These are phyloP conservation scores for Volucella zonaria DNA, from an alignment of 2,888 invertebrate genomes.

Conservation along the genomic window DNA sequence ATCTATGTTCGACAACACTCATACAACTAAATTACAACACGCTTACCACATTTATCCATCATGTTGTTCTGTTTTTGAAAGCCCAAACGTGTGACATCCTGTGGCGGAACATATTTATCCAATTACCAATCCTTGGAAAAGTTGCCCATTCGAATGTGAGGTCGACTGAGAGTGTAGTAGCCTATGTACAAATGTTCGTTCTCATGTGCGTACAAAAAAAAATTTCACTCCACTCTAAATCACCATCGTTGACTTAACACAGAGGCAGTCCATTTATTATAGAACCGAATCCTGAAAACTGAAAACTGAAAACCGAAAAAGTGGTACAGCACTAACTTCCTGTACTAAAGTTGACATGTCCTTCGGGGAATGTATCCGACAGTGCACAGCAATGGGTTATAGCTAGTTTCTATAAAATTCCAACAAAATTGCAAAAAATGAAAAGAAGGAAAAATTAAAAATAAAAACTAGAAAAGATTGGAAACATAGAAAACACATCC, in stretches of 20 bases:
- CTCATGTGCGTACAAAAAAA: background rate
- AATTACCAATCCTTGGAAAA: slow-evolving; percentile 51
- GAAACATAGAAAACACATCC: slow-evolving; percentile 6
- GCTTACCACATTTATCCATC: slow-evolving; percentile 35
- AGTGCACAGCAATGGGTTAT: slow-evolving; percentile 10
- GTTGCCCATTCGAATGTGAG: background rate
- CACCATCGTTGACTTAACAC: slow-evolving; percentile 45
- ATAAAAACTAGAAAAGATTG: no score
- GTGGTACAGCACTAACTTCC: slow-evolving; percentile 30
- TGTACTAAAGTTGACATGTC: slow-evolving; percentile 57
- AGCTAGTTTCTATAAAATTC: slow-evolving; percentile 38
- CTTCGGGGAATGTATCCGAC: slow-evolving; percentile 34
- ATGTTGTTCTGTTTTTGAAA: slow-evolving; percentile 27
- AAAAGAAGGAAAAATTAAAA: slow-evolving; percentile 2
- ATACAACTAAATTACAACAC: slow-evolving; percentile 28
- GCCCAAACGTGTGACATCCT: slow-evolving; percentile 42
- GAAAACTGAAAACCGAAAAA: slow-evolving; percentile 5
- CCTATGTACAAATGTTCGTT: background rate
- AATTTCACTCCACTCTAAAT: slow-evolving; percentile 39
- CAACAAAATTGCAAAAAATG: slow-evolving; percentile 41
- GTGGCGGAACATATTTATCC: slow-evolving; percentile 64
- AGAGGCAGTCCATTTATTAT: slow-evolving; percentile 63
- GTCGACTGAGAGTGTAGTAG: background rate
- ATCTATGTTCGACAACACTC: slow-evolving; percentile 1
- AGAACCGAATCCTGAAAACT: slow-evolving; percentile 1